A percentile compares a stretch with the other conserved stretches of the same genome.
These are phyloP conservation scores for Acleris sparsana DNA, from an alignment of 2,888 invertebrate genomes.

Conservation along the genomic window DNA sequence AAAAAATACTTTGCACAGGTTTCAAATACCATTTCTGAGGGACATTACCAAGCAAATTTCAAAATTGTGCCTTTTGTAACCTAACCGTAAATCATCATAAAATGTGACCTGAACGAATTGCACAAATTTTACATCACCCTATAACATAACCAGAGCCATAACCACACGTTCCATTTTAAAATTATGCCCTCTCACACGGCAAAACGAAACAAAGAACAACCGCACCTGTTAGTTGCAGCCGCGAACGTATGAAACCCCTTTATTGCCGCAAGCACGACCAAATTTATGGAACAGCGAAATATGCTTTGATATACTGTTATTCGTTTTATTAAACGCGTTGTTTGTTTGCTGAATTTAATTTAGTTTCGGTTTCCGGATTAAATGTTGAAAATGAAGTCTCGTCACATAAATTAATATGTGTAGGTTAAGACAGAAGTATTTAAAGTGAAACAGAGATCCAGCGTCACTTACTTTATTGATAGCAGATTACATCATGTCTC, in stretches of 20 bases:
- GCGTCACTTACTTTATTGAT: no score
- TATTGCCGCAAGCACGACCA: slow-evolving; percentile 30
- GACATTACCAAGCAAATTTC: no score
- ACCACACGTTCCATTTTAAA: slow-evolving; percentile 32
- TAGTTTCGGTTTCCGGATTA: slow-evolving; percentile 25
- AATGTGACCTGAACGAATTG: no score
- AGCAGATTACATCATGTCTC: no score
- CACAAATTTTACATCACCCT: background rate
- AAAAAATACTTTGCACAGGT: no score
- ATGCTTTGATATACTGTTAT: slow-evolving; percentile 37
- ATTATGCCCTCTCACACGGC: slow-evolving; percentile 25
- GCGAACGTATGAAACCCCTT: slow-evolving; percentile 32
- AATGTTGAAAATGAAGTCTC: slow-evolving; percentile 5
- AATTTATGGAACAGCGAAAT: slow-evolving; percentile 33
- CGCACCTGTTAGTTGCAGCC: slow-evolving; percentile 34
- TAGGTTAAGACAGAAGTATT: no score
- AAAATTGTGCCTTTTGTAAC: no score
- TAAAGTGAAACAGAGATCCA: no score
- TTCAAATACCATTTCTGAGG: no score
- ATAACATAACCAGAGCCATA: slow-evolving; percentile 1
- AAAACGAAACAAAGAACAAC: slow-evolving; percentile 34
- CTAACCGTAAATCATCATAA: no score
- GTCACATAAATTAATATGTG: background rate
- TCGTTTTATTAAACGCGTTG: slow-evolving; percentile 36
- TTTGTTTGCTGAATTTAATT: slow-evolving; percentile 34